These are phyloP conservation scores for Acomys russatus DNA, from an alignment of 2,797 vertebrate genomes.

Conservation along the genomic window DNA sequence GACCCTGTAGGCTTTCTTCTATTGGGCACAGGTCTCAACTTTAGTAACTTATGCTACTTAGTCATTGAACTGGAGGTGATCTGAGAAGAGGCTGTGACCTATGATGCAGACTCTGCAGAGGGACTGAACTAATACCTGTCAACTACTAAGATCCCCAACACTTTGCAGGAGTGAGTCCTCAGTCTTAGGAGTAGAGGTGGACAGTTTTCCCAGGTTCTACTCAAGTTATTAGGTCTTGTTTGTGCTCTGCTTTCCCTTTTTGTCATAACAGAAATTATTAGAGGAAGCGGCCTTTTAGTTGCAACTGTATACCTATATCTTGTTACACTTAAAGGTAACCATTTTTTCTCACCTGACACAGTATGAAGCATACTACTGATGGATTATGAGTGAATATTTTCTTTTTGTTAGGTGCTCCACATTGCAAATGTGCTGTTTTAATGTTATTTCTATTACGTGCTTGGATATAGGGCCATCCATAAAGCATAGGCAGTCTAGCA, in stretches of 20 bases:
- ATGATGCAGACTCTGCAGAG: background rate
- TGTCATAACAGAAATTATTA: background rate
- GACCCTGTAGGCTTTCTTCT: background rate
- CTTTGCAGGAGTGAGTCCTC: background rate
- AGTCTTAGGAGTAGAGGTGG: accelerated
- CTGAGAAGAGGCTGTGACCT: background rate
- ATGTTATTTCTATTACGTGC: background rate
- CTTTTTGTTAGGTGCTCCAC: background rate
- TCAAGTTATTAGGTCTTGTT: background rate
- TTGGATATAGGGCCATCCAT: background rate
- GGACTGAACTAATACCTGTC: background rate
- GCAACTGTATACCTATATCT: background rate
- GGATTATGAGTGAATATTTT: background rate
- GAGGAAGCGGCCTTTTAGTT: background rate
- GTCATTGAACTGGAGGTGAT: background rate
- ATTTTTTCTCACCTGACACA: background rate
- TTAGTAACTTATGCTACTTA: background rate
- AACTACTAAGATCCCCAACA: background rate
- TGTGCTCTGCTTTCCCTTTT: background rate
- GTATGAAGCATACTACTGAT: background rate
- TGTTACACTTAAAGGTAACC: background rate
- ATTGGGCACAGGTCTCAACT: background rate
- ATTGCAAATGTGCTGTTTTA: background rate
- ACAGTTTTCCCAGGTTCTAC: background rate
- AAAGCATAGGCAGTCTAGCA: background rate